Evolutionary conservation across 2,888 invertebrate species (phyloP).

Genomic region (Heliconius aoede): DNA sequence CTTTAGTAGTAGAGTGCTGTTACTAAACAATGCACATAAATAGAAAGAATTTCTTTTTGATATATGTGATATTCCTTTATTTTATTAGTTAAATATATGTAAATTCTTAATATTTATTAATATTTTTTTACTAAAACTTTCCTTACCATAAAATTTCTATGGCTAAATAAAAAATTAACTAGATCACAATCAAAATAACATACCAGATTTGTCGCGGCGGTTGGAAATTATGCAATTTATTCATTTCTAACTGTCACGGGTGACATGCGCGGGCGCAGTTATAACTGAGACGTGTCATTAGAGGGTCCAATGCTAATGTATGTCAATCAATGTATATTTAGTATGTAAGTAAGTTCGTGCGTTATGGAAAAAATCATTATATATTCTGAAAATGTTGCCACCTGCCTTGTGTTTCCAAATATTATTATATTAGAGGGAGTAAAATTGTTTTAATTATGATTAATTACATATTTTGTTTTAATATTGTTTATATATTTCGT

Average conservation of each 20-base stretch:
- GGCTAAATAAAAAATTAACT: not conserved
- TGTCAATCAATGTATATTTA: conserved; percentile 58
- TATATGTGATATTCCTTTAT: no score
- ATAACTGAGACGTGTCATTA: conserved; percentile 36
- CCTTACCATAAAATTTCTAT: not conserved
- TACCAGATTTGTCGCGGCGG: conserved; percentile 8
- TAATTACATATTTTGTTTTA: not conserved
- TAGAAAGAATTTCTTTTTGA: no score
- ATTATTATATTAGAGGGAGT: not conserved
- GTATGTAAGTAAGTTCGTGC: conserved; percentile 51
- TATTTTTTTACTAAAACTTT: no score
- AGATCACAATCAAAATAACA: not conserved
- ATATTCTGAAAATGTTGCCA: conserved; percentile 28
- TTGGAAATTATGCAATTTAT: conserved; percentile 16
- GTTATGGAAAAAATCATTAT: conserved; percentile 45
- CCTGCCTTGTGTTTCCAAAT: conserved; percentile 32
- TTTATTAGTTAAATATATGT: not conserved
- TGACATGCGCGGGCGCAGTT: conserved; percentile 35
- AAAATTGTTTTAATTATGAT: conserved; percentile 6
- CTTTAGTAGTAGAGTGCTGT: no score
- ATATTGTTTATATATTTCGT: not conserved
- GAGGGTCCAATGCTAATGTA: conserved; percentile 56
- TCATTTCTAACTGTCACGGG: conserved; percentile 29
- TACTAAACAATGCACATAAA: no score
- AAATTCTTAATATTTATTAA: no score